These are phyloP conservation scores for Pandemis heparana DNA, from an alignment of 2,888 invertebrate species.

Conservation along the genomic window DNA sequence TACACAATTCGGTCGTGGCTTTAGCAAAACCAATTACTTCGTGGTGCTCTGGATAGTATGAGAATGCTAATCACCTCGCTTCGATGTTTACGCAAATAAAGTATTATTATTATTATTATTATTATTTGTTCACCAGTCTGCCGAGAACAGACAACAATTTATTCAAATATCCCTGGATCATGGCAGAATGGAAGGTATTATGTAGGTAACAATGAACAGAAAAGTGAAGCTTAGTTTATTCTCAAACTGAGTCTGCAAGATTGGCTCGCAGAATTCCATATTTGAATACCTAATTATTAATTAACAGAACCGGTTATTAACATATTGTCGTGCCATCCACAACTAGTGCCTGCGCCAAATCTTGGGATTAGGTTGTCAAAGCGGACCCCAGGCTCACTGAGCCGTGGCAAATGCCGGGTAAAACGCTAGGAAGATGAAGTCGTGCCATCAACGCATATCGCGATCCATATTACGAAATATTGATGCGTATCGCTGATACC, in stretches of 20 bases:
- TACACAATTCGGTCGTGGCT: background rate
- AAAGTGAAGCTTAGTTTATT: background rate
- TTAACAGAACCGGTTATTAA: background rate
- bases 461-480: too few relatives aligned
- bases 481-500: too few relatives aligned
- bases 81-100: too few relatives aligned
- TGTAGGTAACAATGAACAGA: background rate
- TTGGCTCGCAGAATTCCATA: background rate
- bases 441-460: too few relatives aligned
- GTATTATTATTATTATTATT: too few relatives aligned
- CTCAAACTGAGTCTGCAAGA: background rate
- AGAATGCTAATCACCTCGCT: conserved; percentile 29
- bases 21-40: conserved; percentile 20
- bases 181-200: background rate
- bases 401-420: too few relatives aligned
- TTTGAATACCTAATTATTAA: background rate
- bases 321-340: too few relatives aligned
- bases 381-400: too few relatives aligned
- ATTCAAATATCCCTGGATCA: background rate
- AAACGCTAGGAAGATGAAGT: too few relatives aligned
- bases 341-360: too few relatives aligned
- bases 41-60: conserved; percentile 4
- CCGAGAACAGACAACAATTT: background rate
- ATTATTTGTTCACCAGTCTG: conserved; percentile 10
- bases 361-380: too few relatives aligned